phyloP scores from a whole-genome alignment of 2,113 vertebrate genomes.

The Prochilodus magdalenae region DNA sequence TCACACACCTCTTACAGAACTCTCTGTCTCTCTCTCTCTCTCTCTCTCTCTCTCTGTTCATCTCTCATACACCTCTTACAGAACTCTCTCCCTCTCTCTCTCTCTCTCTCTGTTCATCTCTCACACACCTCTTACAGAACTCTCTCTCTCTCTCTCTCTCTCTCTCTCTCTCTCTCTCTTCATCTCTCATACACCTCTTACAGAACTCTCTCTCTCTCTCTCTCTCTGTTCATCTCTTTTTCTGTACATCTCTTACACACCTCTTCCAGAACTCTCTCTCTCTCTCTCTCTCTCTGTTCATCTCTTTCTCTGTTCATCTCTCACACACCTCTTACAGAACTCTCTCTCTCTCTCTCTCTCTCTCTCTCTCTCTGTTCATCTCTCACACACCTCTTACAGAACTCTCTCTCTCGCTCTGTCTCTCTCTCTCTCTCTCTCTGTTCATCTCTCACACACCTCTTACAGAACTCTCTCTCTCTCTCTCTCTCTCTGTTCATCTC shows the following conservation, averaged over 20 bases:
- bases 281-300: neutral
- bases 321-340: too few species aligned
- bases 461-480: neutral
- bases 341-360: neutral
- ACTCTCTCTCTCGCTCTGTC: neutral
- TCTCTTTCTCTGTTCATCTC: neutral
- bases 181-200: neutral
- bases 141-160: neutral
- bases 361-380: neutral
- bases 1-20: too few species aligned
- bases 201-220: neutral
- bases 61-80: too few species aligned
- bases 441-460: neutral
- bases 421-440: neutral
- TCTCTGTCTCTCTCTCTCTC: too few species aligned
- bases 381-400: too few species aligned
- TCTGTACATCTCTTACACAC: too few species aligned
- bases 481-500: constrained; percentile 5
- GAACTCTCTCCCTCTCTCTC: neutral
- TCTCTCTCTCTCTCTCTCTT: constrained; percentile 16
- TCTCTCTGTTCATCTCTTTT: too few species aligned
- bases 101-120: neutral
- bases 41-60: too few species aligned
- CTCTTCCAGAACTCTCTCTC: too few species aligned
- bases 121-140: too few species aligned